Base-by-base conservation (phyloP, 2,113 vertebrate genomes). In the Cervus canadensis region DNA sequence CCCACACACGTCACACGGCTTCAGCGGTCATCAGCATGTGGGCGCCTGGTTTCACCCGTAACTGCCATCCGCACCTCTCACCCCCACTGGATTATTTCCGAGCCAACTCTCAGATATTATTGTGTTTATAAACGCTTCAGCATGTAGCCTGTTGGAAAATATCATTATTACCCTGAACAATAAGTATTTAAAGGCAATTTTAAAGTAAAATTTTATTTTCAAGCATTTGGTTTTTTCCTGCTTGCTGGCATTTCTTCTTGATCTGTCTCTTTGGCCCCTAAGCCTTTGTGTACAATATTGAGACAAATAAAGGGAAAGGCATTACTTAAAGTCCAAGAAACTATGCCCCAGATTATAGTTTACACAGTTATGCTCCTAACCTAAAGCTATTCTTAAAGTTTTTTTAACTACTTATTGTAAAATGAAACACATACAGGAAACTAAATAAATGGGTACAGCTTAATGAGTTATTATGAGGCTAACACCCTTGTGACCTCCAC, bases 181-280 rank as follows among this genome's bases (percentile, higher is more conserved):
- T 92, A 85, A 40, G 87, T 52, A 90, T 81, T 88, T 89, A 76
- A 95, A 83, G 23, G 23, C 25, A 59, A 93, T 91, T 96, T 36
- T 78, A 81, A 95, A 82, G 88, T 82, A 48, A 93, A 89, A 26
- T 26, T 92, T 96, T 50, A 78, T 74, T 48, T 50, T 91, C 45
- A 91, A 64, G 67, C 86, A 87, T 30, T 60, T 88, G 5, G 5
- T 14, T 19, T 89, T 76, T 54, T 36, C 19, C 28, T 36, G n/a
- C n/a, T n/a, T 14, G 81, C 25, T 82, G 40, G 2, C 54, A 43
- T 91, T 94, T 86, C n/a, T 85, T 76, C 54, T 33, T 83, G 33
- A 60, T 17, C 79, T 76, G 95, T 81, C 33, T 76, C 26, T 91
- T 91, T 86, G 85, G 43, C 62, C 50, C 90, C 23, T 83, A 76